Conservation (phyloP, 2,113 vertebrate species). For the Clinocottus analis region DNA sequence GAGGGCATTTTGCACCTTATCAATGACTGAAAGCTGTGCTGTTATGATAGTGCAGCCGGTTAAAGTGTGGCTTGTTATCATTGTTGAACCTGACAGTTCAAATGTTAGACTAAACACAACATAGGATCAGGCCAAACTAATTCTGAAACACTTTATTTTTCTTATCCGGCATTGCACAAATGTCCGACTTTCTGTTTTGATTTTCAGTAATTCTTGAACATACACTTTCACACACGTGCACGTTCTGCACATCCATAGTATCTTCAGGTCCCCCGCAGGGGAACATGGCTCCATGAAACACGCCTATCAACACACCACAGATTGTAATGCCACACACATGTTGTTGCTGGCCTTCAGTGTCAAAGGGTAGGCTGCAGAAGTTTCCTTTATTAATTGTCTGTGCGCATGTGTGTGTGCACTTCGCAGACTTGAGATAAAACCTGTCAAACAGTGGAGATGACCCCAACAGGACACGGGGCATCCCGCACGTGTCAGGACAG, state of each 20-base stretch:
- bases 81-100: conserved; percentile 58
- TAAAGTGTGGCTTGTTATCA: conserved; percentile 66
- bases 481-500: conserved; percentile 74
- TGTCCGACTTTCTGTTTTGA: background rate
- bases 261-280: conserved; percentile 11
- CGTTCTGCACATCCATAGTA: background rate
- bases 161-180: background rate
- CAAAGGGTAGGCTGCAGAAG: conserved; percentile 76
- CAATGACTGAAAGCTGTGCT: conserved; percentile 65
- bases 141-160: background rate
- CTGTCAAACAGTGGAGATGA: conserved; percentile 82
- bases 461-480: conserved; percentile 72
- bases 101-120: conserved; percentile 69
- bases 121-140: background rate
- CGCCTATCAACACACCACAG: conserved; percentile 49
- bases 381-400: conserved; percentile 78
- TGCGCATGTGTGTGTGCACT: conserved; percentile 30
- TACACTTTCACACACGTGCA: background rate
- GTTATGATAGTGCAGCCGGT: conserved; percentile 69
- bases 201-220: background rate
- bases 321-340: conserved; percentile 60
- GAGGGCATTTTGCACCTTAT: conserved; percentile 68
- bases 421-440: conserved; percentile 70
- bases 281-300: conserved; percentile 40
- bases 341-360: conserved; percentile 66